phyloP scores from a whole-genome alignment of 2,888 invertebrate genomes.

The Dryobota labecula region DNA sequence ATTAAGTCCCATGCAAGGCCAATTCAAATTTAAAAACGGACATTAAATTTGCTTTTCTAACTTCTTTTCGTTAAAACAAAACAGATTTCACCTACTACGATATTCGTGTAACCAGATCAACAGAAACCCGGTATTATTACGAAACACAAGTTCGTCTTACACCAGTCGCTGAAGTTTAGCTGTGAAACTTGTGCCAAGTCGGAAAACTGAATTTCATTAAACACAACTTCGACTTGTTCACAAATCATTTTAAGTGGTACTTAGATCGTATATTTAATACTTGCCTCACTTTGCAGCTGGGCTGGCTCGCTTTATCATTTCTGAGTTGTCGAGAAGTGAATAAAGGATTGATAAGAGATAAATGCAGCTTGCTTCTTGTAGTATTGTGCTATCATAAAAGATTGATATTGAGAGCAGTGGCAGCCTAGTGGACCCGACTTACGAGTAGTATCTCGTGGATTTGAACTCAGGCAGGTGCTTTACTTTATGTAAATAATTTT shows the following conservation, averaged over 20 bases:
- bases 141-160: constrained; percentile 27
- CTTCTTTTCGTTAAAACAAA: background rate
- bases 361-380: constrained; percentile 3
- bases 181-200: constrained; percentile 41
- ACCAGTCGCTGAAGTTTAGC: constrained; percentile 31
- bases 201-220: constrained; percentile 60
- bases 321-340: constrained; percentile 8
- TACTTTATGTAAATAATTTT: no score
- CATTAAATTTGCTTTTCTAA: no score
- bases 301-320: constrained; percentile 21
- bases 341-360: constrained; percentile 14
- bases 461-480: no score
- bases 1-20: background rate
- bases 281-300: constrained; percentile 36
- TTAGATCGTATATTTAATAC: constrained; percentile 53
- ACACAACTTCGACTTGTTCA: constrained; percentile 50
- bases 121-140: constrained; percentile 3
- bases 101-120: constrained; percentile 11
- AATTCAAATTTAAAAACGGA: background rate
- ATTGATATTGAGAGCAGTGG: no score
- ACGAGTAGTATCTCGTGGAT: no score
- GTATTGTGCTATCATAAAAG: background rate
- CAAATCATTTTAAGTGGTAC: constrained; percentile 57
- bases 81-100: background rate
- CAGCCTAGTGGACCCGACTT: no score